These are phyloP conservation scores for Abramis brama DNA, from an alignment of 2,113 vertebrate species.

Conservation along the genomic window DNA sequence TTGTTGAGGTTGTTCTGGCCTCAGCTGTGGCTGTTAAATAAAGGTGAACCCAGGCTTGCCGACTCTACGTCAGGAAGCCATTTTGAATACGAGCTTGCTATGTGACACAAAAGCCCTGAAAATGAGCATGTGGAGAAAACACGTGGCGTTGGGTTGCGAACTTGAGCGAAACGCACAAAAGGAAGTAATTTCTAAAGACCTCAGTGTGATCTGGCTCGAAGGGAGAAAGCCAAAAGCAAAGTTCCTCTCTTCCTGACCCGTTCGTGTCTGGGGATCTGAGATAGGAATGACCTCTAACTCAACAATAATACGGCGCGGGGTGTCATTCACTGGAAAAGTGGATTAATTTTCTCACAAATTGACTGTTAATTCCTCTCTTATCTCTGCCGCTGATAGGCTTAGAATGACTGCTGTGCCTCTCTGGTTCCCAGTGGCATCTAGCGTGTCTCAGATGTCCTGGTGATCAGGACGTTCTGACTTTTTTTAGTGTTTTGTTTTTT, in stretches of 20 bases:
- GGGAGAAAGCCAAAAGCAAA: background rate
- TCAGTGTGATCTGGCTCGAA: background rate
- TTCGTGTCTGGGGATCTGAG: conserved; percentile 50
- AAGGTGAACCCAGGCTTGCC: conserved; percentile 5
- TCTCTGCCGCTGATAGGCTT: conserved; percentile 71
- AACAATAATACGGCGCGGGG: conserved; percentile 14
- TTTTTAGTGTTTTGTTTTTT: too few species aligned
- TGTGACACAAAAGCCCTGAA: conserved; percentile 21
- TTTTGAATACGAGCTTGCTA: background rate
- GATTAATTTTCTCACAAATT: conserved; percentile 69
- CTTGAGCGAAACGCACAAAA: background rate
- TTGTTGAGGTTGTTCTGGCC: conserved; percentile 55
- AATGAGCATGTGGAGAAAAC: conserved; percentile 15
- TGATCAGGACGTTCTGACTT: conserved; percentile 30
- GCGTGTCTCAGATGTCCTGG: conserved; percentile 13
- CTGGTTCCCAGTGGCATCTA: conserved; percentile 42
- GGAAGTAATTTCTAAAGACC: background rate
- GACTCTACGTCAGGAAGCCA: background rate
- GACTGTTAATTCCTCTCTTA: conserved; percentile 74
- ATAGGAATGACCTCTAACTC: conserved; percentile 65
- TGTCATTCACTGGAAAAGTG: conserved; percentile 60
- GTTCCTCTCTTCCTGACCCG: background rate
- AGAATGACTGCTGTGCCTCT: conserved; percentile 50
- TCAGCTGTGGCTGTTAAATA: conserved; percentile 16
- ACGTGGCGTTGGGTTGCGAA: background rate